phyloP scores from a whole-genome alignment of 2,888 invertebrate genomes.

The Caenorhabditis imperialis region DNA sequence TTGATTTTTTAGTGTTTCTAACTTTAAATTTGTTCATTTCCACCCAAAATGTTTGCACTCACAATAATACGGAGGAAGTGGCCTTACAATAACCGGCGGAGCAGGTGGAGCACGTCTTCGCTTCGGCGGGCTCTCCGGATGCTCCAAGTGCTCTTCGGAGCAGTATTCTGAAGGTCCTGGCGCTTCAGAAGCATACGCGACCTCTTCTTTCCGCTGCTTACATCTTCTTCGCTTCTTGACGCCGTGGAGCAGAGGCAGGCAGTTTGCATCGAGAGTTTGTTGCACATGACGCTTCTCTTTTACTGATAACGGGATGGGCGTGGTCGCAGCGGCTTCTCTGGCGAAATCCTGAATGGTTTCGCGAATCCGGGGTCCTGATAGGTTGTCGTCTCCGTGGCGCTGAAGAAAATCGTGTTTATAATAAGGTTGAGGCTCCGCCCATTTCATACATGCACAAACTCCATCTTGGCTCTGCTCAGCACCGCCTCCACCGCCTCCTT shows the following conservation, averaged over 20 bases:
- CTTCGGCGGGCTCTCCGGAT: too few relatives aligned
- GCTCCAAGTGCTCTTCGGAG: too few relatives aligned
- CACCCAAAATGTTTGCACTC: too few relatives aligned
- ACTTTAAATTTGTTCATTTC: too few relatives aligned
- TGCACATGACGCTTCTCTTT: conserved; percentile 28
- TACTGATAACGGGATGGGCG: conserved; percentile 20
- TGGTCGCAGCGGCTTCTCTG: conserved; percentile 15
- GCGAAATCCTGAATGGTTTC: conserved; percentile 36
- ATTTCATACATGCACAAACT: conserved; percentile 35
- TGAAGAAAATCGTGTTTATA: conserved; percentile 1
- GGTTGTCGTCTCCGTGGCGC: conserved; percentile 26
- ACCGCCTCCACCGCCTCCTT: conserved; percentile 39
- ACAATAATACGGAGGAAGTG: conserved; percentile 20
- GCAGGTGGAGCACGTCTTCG: neutral
- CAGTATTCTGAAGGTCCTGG: too few relatives aligned
- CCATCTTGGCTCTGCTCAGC: conserved; percentile 34
- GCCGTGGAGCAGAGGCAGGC: conserved; percentile 29
- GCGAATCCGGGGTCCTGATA: neutral
- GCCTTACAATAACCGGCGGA: conserved; percentile 4
- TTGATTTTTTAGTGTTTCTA: too few relatives aligned
- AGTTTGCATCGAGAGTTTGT: conserved; percentile 22
- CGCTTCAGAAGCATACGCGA: too few relatives aligned
- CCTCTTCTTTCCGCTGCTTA: too few relatives aligned
- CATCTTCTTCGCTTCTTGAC: conserved; percentile 20
- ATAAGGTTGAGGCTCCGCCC: neutral